Percentiles rank a stretch among this genome's conserved stretches.
phyloP scores from a whole-genome alignment of 30 jellyfish, hydroid and myxozoan genomes.

The Hydractinia symbiolongicarpus region DNA sequence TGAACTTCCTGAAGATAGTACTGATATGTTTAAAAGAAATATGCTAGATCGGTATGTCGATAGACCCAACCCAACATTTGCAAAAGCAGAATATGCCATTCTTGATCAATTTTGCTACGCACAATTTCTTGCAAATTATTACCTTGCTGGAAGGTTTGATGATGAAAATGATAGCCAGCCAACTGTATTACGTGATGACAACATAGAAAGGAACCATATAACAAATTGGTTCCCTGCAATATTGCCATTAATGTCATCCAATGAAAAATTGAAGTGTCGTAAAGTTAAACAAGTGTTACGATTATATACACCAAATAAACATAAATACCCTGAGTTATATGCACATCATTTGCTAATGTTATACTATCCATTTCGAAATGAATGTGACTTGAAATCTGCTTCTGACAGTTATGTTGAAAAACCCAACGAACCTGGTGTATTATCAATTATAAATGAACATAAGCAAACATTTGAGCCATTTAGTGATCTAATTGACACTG shows the following conservation, averaged over 20 bases:
- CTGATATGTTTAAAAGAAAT: neutral
- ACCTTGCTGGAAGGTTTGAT: neutral
- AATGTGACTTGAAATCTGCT: neutral
- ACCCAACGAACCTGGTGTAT: neutral
- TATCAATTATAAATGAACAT: neutral
- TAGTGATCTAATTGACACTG: conserved; percentile 8
- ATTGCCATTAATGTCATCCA: neutral
- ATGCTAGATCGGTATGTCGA: conserved; percentile 8
- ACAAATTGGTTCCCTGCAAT: neutral
- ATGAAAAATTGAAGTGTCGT: neutral
- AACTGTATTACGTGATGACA: too few relatives aligned
- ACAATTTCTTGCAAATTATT: neutral
- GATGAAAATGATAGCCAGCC: conserved; percentile 5
- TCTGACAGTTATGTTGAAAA: neutral
- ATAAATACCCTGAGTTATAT: neutral
- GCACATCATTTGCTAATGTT: neutral
- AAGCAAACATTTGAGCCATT: conserved; percentile 7
- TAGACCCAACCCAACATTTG: neutral
- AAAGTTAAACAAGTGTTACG: neutral
- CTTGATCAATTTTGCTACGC: neutral
- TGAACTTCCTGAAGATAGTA: neutral
- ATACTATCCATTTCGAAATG: neutral
- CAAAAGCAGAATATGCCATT: neutral
- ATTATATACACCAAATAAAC: neutral
- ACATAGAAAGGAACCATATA: too few relatives aligned